A percentile compares a stretch with the other conserved stretches of the same genome.
These are phyloP conservation scores for Pseudochirops corinnae DNA, from an alignment of 2,797 vertebrate species.

Conservation along the genomic window DNA sequence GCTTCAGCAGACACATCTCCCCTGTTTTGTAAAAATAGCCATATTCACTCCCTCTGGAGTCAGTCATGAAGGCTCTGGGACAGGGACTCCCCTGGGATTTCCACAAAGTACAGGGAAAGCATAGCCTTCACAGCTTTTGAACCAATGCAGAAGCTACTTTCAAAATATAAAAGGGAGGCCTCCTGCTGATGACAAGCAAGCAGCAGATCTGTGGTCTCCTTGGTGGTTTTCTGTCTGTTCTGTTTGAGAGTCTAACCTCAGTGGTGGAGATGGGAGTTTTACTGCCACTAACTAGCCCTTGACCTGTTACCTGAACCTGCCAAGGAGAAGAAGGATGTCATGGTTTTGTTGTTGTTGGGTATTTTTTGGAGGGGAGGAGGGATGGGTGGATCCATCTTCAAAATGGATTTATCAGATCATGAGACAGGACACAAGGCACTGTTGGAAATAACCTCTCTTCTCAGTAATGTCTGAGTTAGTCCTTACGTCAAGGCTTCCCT, in stretches of 20 bases:
- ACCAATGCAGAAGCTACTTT: conserved; percentile 40
- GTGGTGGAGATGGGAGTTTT: neutral
- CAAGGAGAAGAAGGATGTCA: neutral
- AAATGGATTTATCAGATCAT: neutral
- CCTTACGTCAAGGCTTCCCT: neutral
- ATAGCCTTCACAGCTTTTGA: neutral
- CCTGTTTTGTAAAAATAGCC: neutral
- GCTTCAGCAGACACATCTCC: conserved; percentile 1
- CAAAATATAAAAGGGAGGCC: conserved; percentile 10
- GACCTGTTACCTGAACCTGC: neutral
- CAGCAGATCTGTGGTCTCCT: neutral
- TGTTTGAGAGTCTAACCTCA: neutral
- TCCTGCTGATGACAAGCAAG: neutral
- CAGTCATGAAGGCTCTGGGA: neutral
- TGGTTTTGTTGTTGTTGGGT: neutral
- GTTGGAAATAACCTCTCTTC: neutral
- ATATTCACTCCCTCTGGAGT: neutral
- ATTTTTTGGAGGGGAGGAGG: neutral
- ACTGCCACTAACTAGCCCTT: neutral
- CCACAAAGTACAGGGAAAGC: neutral
- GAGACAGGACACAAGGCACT: neutral
- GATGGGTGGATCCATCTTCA: neutral
- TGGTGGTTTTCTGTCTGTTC: neutral
- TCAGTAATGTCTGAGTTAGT: neutral
- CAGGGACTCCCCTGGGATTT: neutral